These are phyloP conservation scores for Pycnonotus jocosus DNA, from an alignment of 2,113 vertebrate species.

Conservation along the genomic window DNA sequence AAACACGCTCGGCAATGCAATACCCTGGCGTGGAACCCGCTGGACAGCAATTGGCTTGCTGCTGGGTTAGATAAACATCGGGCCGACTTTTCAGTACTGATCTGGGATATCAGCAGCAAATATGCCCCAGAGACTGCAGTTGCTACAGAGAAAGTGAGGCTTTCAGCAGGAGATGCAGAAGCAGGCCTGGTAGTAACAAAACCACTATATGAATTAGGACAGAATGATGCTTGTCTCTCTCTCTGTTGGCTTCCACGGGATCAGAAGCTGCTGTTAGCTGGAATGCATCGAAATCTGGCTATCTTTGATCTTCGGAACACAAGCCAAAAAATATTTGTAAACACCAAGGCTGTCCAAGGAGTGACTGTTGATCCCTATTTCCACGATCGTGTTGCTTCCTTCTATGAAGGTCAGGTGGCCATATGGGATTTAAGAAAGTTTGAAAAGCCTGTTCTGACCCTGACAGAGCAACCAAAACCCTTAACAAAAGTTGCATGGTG, in stretches of 20 bases:
- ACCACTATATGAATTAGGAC: constrained; percentile 91
- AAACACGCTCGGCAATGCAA: constrained; percentile 98
- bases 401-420: constrained; percentile 97
- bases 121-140: constrained; percentile 83
- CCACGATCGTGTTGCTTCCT: constrained; percentile 92
- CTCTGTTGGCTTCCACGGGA: constrained; percentile 98
- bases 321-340: constrained; percentile 97
- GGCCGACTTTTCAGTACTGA: constrained; percentile 94
- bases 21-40: constrained; percentile 93
- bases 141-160: constrained; percentile 85
- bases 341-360: constrained; percentile 97
- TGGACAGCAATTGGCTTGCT: constrained; percentile 92
- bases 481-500: constrained; percentile 97
- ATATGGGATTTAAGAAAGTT: constrained; percentile 99
- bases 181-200: constrained; percentile 89
- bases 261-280: constrained; percentile 92
- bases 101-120: constrained; percentile 98
- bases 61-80: constrained; percentile 95
- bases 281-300: constrained; percentile 96
- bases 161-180: constrained; percentile 84
- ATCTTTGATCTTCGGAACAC: constrained; percentile 97
- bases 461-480: constrained; percentile 93
- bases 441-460: constrained; percentile 94
- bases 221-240: constrained; percentile 95
- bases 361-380: constrained; percentile 95